Percentiles rank a stretch among this genome's conserved stretches.
Conservation (phyloP, 2,113 vertebrate species). For the Ginglymostoma cirratum region DNA sequence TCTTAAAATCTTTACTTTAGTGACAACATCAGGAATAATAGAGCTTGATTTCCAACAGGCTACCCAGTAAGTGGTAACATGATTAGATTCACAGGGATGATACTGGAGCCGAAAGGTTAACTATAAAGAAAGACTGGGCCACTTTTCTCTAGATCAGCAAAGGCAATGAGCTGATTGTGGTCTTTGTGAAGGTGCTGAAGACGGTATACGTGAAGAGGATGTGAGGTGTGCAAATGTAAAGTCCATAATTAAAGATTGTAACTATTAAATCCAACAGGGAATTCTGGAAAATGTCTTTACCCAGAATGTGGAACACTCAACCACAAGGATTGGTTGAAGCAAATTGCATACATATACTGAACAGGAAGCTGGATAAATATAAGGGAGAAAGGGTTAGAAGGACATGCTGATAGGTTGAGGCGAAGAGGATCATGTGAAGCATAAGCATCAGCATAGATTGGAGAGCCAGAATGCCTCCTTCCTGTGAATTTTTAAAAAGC, state of each 20-base stretch:
- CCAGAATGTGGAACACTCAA: not conserved
- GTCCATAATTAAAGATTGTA: not conserved
- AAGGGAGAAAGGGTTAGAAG: not conserved
- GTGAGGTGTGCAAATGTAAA: not conserved
- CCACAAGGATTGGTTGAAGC: not conserved
- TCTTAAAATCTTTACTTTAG: not conserved
- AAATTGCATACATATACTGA: not conserved
- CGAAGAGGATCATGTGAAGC: not conserved
- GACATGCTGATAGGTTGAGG: not conserved
- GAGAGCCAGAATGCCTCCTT: not conserved
- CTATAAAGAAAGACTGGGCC: not conserved
- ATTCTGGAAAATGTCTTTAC: not conserved
- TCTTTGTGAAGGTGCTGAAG: not conserved
- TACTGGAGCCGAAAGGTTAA: not conserved
- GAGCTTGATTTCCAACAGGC: too few species aligned
- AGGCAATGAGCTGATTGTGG: not conserved
- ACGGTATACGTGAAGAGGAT: not conserved
- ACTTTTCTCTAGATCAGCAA: not conserved
- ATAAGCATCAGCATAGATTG: not conserved
- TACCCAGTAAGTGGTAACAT: too few species aligned
- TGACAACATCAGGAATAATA: not conserved
- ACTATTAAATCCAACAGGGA: not conserved
- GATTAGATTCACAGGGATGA: too few species aligned
- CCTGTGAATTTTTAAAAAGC: not conserved
- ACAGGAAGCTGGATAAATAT: not conserved